A percentile compares a stretch with the other conserved stretches of the same genome.
Evolutionary conservation across 1,140 invertebrate species (phyloP).

Genomic region (roundworm (Caenorhabditis elegans)): DNA sequence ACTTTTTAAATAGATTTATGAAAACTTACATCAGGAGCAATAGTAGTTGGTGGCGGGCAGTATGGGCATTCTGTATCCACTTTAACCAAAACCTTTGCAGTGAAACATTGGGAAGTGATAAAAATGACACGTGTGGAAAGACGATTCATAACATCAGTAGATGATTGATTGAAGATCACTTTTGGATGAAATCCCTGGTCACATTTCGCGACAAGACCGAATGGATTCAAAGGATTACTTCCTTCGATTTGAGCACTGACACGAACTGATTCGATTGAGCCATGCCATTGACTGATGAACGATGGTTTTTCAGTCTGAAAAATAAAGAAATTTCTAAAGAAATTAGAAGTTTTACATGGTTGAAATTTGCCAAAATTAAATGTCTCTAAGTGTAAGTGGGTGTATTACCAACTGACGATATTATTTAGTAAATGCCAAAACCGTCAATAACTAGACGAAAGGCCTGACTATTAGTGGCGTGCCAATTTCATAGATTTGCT

Average conservation of each 20-base stretch:
- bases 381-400: too few relatives aligned
- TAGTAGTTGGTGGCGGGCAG: background rate
- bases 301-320: background rate
- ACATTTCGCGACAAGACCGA: background rate
- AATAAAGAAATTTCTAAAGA: too few relatives aligned
- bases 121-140: background rate
- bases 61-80: conserved; percentile 4
- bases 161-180: background rate
- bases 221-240: conserved; percentile 15
- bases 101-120: conserved; percentile 2
- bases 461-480: too few relatives aligned
- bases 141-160: background rate
- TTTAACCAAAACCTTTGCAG: background rate
- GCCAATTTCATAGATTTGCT: too few relatives aligned
- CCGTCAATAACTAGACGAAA: too few relatives aligned
- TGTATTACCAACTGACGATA: too few relatives aligned
- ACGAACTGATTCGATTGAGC: background rate
- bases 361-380: too few relatives aligned
- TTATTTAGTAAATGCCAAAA: too few relatives aligned
- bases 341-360: too few relatives aligned
- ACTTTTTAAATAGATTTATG: too few relatives aligned
- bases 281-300: conserved; percentile 19
- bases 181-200: background rate
- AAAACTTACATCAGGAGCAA: background rate
- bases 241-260: background rate